Conservation (phyloP, 2,113 vertebrate genomes). For the Grus americana region DNA sequence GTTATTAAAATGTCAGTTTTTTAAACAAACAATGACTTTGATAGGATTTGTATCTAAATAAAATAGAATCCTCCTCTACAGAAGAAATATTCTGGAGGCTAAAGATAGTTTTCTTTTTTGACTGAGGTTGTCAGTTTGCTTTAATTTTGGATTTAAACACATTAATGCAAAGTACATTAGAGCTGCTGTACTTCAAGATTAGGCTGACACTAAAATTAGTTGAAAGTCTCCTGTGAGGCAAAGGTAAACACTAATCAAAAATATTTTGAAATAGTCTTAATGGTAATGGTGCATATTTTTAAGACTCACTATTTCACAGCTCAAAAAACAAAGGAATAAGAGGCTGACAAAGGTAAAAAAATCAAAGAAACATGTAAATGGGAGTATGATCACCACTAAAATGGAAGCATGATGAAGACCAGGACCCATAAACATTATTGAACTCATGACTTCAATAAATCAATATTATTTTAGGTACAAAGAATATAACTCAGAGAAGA, state of each 20-base stretch:
- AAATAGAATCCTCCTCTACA: neutral
- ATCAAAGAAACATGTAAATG: neutral
- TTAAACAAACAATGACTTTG: neutral
- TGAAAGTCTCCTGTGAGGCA: conserved; percentile 41
- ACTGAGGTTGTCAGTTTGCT: conserved; percentile 26
- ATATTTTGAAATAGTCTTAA: conserved; percentile 52
- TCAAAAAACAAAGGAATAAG: neutral
- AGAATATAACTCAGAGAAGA: neutral
- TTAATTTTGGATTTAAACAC: conserved; percentile 46
- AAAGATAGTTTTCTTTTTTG: neutral
- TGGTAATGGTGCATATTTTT: conserved; percentile 18
- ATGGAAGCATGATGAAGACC: neutral
- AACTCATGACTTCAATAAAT: neutral
- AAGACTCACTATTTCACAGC: neutral
- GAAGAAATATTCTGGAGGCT: neutral
- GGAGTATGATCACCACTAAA: neutral
- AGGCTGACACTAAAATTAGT: conserved; percentile 44
- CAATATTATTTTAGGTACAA: neutral
- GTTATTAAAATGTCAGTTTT: neutral
- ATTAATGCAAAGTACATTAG: conserved; percentile 26
- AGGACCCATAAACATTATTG: neutral
- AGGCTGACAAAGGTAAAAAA: neutral
- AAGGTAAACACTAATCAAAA: conserved; percentile 61
- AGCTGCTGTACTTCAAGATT: conserved; percentile 40
- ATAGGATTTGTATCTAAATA: neutral